A percentile compares a stretch with the other conserved stretches of the same genome.
Evolutionary conservation across 2,113 vertebrate genomes (phyloP).

Genomic region (Rynchops niger): DNA sequence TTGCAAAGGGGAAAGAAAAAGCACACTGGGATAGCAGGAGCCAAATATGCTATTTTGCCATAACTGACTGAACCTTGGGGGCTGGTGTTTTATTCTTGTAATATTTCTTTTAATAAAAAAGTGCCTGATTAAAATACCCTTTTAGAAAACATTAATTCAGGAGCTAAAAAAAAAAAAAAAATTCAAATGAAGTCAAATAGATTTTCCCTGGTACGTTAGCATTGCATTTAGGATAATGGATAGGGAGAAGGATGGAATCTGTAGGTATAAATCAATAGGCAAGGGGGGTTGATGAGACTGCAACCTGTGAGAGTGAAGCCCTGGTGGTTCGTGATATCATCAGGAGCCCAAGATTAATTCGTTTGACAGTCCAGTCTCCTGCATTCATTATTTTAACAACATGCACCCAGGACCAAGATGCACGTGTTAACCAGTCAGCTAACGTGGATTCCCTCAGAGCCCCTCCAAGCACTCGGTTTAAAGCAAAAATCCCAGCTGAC

Average conservation of each 20-base stretch:
- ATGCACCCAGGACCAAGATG: conserved; percentile 25
- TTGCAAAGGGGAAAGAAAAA: neutral
- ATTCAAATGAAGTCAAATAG: conserved; percentile 76
- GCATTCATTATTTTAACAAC: conserved; percentile 80
- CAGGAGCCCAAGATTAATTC: conserved; percentile 74
- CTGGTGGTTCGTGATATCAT: conserved; percentile 76
- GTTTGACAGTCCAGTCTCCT: conserved; percentile 68
- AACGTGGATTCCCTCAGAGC: neutral
- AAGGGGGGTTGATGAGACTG: conserved; percentile 63
- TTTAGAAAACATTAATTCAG: conserved; percentile 77
- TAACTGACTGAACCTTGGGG: conserved; percentile 30
- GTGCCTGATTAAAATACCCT: conserved; percentile 72
- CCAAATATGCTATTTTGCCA: neutral
- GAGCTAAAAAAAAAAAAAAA: conserved; percentile 63
- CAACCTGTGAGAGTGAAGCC: conserved; percentile 75
- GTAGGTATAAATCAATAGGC: conserved; percentile 75
- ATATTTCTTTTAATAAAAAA: conserved; percentile 65
- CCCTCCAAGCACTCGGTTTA: neutral
- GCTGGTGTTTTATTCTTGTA: conserved; percentile 29
- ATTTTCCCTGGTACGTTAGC: conserved; percentile 76
- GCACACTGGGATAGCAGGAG: neutral
- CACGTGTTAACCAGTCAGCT: conserved; percentile 28
- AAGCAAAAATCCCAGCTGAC: neutral
- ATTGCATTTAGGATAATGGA: conserved; percentile 76
- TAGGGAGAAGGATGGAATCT: conserved; percentile 65